These are phyloP conservation scores for Alces alces DNA, from an alignment of 2,113 vertebrate species.

Conservation along the genomic window DNA sequence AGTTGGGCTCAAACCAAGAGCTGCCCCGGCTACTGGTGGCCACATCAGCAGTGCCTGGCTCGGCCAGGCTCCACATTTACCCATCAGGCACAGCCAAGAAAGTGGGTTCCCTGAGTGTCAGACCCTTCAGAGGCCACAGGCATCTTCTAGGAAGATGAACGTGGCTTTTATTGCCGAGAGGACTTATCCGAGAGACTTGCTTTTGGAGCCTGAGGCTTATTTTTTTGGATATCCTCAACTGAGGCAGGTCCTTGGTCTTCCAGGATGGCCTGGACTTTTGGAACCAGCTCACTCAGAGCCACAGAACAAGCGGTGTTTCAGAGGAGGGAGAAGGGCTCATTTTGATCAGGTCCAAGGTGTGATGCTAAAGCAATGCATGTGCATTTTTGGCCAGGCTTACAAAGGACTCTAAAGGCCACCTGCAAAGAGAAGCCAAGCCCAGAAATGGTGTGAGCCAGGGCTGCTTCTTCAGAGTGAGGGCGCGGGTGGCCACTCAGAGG, in stretches of 20 bases:
- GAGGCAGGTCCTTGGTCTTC: not conserved
- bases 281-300: not conserved
- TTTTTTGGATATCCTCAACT: not conserved
- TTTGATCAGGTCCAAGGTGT: not conserved
- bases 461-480: not conserved
- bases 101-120: not conserved
- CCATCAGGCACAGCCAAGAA: not conserved
- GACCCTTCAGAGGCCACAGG: not conserved
- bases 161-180: not conserved
- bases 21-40: slow-evolving; percentile 49
- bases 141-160: not conserved
- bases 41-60: not conserved
- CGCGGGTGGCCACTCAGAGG: fast-evolving
- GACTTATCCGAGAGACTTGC: not conserved
- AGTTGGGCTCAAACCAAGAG: not conserved
- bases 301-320: not conserved
- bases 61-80: not conserved
- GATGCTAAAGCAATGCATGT: not conserved
- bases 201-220: not conserved
- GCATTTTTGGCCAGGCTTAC: not conserved
- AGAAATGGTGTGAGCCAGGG: not conserved
- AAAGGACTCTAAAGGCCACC: not conserved
- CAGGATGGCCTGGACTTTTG: not conserved
- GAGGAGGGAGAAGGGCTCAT: not conserved
- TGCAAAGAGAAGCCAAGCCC: not conserved